Evolutionary conservation across 2,888 invertebrate genomes (phyloP).

Genomic region (Parasteatoda lunata): DNA sequence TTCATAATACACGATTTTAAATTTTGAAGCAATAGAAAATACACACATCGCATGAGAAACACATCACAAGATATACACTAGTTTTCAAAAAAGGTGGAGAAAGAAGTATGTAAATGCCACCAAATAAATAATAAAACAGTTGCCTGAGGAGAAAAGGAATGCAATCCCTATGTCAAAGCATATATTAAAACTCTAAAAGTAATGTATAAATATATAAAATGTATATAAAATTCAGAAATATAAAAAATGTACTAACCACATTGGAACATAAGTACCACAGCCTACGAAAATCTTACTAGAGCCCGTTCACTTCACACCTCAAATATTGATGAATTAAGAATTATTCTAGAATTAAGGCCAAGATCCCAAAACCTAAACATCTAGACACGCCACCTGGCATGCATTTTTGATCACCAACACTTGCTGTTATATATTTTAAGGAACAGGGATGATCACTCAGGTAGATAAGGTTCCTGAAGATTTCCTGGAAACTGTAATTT

Average conservation of each 20-base stretch:
- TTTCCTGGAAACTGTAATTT: no score
- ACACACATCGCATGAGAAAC: conserved; percentile 55
- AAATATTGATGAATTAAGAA: no score
- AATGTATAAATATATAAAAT: conserved; percentile 54
- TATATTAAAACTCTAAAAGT: conserved; percentile 59
- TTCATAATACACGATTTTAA: no score
- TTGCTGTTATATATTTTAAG: no score
- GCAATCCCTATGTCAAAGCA: conserved; percentile 55
- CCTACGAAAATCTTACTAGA: neutral
- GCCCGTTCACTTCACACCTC: no score
- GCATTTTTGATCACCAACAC: no score
- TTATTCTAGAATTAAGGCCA: no score
- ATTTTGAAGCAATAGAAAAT: conserved; percentile 41
- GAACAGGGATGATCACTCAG: no score
- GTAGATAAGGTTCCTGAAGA: no score
- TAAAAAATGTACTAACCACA: conserved; percentile 48
- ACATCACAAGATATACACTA: conserved; percentile 54
- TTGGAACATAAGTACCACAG: conserved; percentile 41
- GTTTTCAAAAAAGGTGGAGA: conserved; percentile 38
- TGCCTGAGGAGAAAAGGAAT: conserved; percentile 51
- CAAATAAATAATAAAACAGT: conserved; percentile 19
- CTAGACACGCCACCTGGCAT: no score
- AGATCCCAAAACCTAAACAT: no score
- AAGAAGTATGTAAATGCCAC: conserved; percentile 41
- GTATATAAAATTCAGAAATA: conserved; percentile 52